Evolutionary conservation across 2,797 vertebrate genomes (phyloP).

Genomic region (Hippocampus kuda): DNA sequence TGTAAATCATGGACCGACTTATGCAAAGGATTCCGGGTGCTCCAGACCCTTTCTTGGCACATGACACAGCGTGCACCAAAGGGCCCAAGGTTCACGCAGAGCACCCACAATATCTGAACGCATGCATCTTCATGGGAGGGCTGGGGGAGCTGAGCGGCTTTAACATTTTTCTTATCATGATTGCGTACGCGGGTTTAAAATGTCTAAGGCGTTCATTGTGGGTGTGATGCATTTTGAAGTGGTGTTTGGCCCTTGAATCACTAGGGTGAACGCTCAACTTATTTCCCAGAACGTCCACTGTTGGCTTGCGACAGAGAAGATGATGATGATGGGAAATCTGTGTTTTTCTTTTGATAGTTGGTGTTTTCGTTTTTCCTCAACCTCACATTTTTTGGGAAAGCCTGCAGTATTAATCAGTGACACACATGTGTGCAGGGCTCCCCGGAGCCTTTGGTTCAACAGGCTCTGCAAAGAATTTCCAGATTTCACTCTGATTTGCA

Average conservation of each 20-base stretch:
- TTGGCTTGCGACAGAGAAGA: slow-evolving; percentile 27
- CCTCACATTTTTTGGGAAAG: slow-evolving; percentile 52
- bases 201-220: slow-evolving; percentile 13
- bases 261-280: slow-evolving; percentile 12
- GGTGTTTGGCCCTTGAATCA: slow-evolving; percentile 24
- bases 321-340: slow-evolving; percentile 54
- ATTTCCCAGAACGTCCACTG: slow-evolving; percentile 47
- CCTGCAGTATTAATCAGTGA: slow-evolving; percentile 57
- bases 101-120: neutral
- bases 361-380: slow-evolving; percentile 51
- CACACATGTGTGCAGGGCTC: slow-evolving; percentile 41
- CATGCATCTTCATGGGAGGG: neutral
- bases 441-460: slow-evolving; percentile 48
- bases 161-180: slow-evolving; percentile 4
- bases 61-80: too few species aligned
- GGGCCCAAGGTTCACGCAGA: too few species aligned
- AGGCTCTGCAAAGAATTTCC: slow-evolving; percentile 46
- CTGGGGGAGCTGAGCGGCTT: slow-evolving; percentile 5
- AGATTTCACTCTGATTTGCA: slow-evolving; percentile 45
- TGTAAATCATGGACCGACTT: slow-evolving; percentile 8
- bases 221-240: slow-evolving; percentile 14
- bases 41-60: too few species aligned
- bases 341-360: slow-evolving; percentile 60
- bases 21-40: too few species aligned
- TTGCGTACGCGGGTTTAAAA: neutral